Conservation (phyloP, 2,888 invertebrate species). For the Lycia hirtaria region DNA sequence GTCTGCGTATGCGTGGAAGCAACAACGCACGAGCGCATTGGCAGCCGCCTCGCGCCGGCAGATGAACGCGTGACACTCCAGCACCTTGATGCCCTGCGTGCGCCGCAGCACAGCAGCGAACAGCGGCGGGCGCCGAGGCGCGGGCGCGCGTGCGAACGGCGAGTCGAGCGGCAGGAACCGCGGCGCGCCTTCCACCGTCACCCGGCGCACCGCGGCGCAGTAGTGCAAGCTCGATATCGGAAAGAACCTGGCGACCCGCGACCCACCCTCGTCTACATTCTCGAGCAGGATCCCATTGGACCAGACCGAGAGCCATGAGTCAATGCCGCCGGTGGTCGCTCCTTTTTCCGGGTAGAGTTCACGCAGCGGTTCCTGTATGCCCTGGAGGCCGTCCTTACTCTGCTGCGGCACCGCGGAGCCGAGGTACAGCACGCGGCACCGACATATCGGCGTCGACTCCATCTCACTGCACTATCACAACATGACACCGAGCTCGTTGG, state of each 20-base stretch:
- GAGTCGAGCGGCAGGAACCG: constrained; percentile 98
- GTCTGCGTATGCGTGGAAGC: constrained; percentile 99
- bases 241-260: constrained; percentile 97
- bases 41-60: constrained; percentile 98
- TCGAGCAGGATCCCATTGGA: constrained; percentile 97
- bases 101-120: constrained; percentile 98
- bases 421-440: constrained; percentile 97
- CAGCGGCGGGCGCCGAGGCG: constrained; percentile 97
- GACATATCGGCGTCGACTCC: constrained; percentile 97
- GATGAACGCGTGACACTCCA: constrained; percentile 99
- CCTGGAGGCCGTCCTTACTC: constrained; percentile 98
- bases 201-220: constrained; percentile 97
- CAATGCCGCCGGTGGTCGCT: constrained; percentile 94
- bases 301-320: constrained; percentile 99
- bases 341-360: constrained; percentile 98
- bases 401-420: constrained; percentile 98
- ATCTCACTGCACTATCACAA: constrained; percentile 81
- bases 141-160: constrained; percentile 96
- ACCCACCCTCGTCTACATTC: constrained; percentile 97
- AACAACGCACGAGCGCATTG: constrained; percentile 98
- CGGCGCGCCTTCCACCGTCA: constrained; percentile 90
- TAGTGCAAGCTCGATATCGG: constrained; percentile 98
- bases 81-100: constrained; percentile 98
- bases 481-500: constrained; percentile 74
- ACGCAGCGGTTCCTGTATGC: constrained; percentile 98